A percentile compares a stretch with the other conserved stretches of the same genome.
Conservation (phyloP, 1,140 invertebrate genomes). For the Druon quercuslanigerum region DNA sequence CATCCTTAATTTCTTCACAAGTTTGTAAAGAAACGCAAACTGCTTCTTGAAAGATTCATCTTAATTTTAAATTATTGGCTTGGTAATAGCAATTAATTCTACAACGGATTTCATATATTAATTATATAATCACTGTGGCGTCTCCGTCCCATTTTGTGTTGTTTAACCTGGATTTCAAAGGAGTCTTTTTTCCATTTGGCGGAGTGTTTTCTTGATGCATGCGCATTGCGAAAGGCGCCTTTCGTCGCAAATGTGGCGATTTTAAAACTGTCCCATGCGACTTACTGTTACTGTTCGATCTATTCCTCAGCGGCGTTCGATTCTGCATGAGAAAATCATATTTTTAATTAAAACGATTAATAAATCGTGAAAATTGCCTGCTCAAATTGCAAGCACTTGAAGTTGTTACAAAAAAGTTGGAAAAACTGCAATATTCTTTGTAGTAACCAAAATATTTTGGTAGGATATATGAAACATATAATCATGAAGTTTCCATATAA, state of each 20-base stretch:
- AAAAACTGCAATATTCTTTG: too few species aligned
- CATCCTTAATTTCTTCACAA: slow-evolving; percentile 23
- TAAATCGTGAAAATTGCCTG: too few species aligned
- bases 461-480: too few species aligned
- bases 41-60: slow-evolving; percentile 1
- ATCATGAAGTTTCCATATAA: too few species aligned
- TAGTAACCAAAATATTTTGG: too few species aligned
- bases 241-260: slow-evolving; percentile 56
- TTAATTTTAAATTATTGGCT: slow-evolving; percentile 12
- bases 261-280: slow-evolving; percentile 50
- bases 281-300: slow-evolving; percentile 61
- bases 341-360: too few species aligned
- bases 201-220: slow-evolving; percentile 67
- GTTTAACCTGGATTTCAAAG: slow-evolving; percentile 55
- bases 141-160: slow-evolving; percentile 65
- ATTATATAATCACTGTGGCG: slow-evolving; percentile 64
- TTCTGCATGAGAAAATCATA: slow-evolving; percentile 53
- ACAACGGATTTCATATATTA: neutral
- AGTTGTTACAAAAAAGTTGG: too few species aligned
- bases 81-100: slow-evolving; percentile 22
- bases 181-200: slow-evolving; percentile 51
- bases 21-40: slow-evolving; percentile 20
- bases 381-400: too few species aligned
- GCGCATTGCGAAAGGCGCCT: slow-evolving; percentile 43
- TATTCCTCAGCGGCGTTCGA: slow-evolving; percentile 66